Conservation (phyloP, 2,888 invertebrate genomes). For the Drosophila nigritarsus region DNA sequence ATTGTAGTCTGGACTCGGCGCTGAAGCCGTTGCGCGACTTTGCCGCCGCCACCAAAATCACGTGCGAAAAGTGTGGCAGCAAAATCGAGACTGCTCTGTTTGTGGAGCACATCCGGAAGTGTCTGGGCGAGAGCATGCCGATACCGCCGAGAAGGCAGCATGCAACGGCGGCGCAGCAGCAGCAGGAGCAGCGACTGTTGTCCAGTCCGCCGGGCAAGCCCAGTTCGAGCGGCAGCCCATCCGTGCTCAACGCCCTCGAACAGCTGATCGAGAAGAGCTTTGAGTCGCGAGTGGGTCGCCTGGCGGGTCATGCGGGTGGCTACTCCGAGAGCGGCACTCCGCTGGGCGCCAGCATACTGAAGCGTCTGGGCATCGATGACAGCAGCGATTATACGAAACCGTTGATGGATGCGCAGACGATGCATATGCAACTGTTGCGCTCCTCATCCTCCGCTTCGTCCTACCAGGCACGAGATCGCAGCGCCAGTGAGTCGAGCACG, state of each 20-base stretch:
- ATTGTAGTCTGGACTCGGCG: constrained; percentile 85
- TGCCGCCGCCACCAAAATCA: constrained; percentile 90
- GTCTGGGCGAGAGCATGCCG: constrained; percentile 90
- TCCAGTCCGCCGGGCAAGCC: constrained; percentile 86
- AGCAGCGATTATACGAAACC: constrained; percentile 97
- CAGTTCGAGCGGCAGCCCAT: constrained; percentile 88
- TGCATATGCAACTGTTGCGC: constrained; percentile 93
- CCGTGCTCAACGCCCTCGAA: constrained; percentile 97
- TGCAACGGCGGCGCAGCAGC: constrained; percentile 87
- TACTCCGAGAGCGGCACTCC: constrained; percentile 87
- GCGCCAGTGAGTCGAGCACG: constrained; percentile 95
- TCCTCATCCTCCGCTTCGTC: constrained; percentile 85
- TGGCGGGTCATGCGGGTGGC: constrained; percentile 30
- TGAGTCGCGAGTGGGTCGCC: constrained; percentile 92
- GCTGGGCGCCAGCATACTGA: constrained; percentile 95
- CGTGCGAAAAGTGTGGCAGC: constrained; percentile 97
- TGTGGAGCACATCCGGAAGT: constrained; percentile 96
- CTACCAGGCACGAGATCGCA: constrained; percentile 91
- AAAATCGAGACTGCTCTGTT: constrained; percentile 96
- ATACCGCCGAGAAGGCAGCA: constrained; percentile 84
- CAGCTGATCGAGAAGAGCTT: constrained; percentile 98
- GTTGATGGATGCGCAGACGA: constrained; percentile 93
- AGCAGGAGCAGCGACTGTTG: constrained; percentile 69
- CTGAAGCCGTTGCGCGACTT: constrained; percentile 86
- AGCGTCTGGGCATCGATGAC: constrained; percentile 96